Conservation (phyloP, 2,888 invertebrate species). For the Trissolcus brochymenae region DNA sequence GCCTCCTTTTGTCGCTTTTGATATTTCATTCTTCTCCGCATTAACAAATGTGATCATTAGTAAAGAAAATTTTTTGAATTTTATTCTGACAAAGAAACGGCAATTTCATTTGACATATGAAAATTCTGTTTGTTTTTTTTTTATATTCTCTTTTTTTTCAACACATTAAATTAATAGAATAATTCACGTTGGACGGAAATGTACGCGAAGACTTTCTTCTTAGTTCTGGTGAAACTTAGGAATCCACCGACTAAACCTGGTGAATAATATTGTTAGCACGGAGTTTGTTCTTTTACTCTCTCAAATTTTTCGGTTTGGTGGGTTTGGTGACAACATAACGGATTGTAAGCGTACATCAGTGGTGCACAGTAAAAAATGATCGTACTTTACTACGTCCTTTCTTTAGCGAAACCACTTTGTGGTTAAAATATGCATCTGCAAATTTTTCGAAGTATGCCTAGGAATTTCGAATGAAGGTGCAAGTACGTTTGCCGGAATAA, state of each 20-base stretch:
- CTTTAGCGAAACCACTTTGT: slow-evolving; percentile 59
- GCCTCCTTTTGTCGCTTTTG: slow-evolving; percentile 34
- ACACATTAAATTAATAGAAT: not conserved
- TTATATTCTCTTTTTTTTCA: not conserved
- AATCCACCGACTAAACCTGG: not conserved
- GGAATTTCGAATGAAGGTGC: slow-evolving; percentile 54
- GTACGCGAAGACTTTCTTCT: not conserved
- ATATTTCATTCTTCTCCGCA: slow-evolving; percentile 26
- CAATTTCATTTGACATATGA: too few species aligned
- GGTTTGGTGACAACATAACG: slow-evolving; percentile 54
- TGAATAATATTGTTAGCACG: slow-evolving; percentile 51
- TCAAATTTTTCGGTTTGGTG: slow-evolving; percentile 54
- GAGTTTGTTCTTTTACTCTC: slow-evolving; percentile 51
- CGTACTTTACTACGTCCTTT: slow-evolving; percentile 53
- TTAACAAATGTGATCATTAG: slow-evolving; percentile 48
- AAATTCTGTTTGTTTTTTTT: not conserved
- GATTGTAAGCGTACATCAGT: slow-evolving; percentile 55
- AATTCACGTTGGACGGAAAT: not conserved
- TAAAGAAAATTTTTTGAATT: slow-evolving; percentile 16
- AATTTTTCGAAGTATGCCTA: slow-evolving; percentile 57
- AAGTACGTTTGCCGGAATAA: slow-evolving; percentile 39
- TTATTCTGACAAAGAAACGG: not conserved
- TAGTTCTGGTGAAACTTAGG: not conserved
- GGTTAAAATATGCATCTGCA: slow-evolving; percentile 60
- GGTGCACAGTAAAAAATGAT: slow-evolving; percentile 56